Base-by-base conservation (phyloP, 1,140 invertebrate genomes). In the Cotesia vestalis region DNA sequence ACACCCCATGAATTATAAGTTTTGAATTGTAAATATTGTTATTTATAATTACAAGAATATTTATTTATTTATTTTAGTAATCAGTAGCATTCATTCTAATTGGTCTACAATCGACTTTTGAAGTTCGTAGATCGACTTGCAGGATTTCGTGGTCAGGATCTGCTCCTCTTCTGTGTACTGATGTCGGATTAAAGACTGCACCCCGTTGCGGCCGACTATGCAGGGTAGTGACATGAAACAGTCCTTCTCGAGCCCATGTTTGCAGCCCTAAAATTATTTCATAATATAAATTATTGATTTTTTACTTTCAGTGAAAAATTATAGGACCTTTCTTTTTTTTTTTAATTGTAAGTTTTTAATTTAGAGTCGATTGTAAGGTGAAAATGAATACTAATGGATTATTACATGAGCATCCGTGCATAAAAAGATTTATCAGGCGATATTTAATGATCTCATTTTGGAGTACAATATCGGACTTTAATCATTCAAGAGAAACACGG, bases 321-420 rank as follows among this genome's bases (percentile, higher is more conserved):
- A 27, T 27, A 1, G 27, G 27, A 27, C 27, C n/a, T n/a, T n/a
- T n/a, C n/a, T n/a, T n/a, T n/a, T n/a, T 27, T 27, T 27, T 27
- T 27, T 27, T 27, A 27, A 27, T 27, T 27, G 1, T 27, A 27
- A 27, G 27, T 27, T 27, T 27, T 27, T 3, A 27, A 1, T 27
- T 27, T 27, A 27, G 27, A 27, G 27, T 27, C 27, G 27, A 27
- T 27, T 27, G 27, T 27, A 27, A 27, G 1, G 27, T 27, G 27
- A 27, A 27, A 27, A 27, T 3, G 3, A 87, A 89, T 11, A 82
- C 82, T 8, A 89, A 89, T 86, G 68, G 87, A 89, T 60, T 89
- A 88, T 66, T 91, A 89, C 27, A 91, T 88, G 85, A 88, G 89
- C 73, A 90, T 92, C 75, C 89, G 91, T 5, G 89, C 90, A 74